These are phyloP conservation scores for Drosophila nikananu DNA, from an alignment of 1,140 invertebrate genomes.

Conservation along the genomic window DNA sequence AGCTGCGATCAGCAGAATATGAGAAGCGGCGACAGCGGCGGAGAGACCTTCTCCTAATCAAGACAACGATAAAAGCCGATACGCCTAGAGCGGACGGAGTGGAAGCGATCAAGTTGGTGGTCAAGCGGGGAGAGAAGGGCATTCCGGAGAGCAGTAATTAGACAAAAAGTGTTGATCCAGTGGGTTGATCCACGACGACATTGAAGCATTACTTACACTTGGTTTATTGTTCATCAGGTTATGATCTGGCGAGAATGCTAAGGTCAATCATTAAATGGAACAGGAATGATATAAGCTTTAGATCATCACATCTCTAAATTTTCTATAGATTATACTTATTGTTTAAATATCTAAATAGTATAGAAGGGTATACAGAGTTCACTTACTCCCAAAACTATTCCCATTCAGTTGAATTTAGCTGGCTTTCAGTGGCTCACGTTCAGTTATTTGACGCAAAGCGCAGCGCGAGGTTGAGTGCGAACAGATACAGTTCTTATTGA, in stretches of 20 bases:
- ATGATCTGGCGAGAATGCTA: too few relatives aligned
- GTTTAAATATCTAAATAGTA: neutral
- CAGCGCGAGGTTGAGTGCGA: slow-evolving; percentile 55
- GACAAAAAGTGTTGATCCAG: slow-evolving; percentile 67
- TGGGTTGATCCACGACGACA: slow-evolving; percentile 48
- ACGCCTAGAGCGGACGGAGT: slow-evolving; percentile 19
- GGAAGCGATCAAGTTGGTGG: slow-evolving; percentile 43
- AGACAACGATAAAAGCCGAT: slow-evolving; percentile 74
- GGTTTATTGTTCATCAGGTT: slow-evolving; percentile 1
- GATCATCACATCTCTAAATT: neutral
- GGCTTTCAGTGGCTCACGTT: slow-evolving; percentile 46
- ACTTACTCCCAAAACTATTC: neutral
- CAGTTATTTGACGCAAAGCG: slow-evolving; percentile 59
- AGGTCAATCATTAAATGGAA: neutral
- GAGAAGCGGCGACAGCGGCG: slow-evolving; percentile 45
- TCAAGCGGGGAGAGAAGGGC: slow-evolving; percentile 50
- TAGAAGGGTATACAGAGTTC: slow-evolving; percentile 17
- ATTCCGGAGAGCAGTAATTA: slow-evolving; percentile 56
- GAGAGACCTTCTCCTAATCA: slow-evolving; percentile 78
- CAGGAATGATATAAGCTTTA: neutral
- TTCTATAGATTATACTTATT: neutral
- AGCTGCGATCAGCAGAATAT: slow-evolving; percentile 82
- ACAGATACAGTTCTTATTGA: slow-evolving; percentile 33
- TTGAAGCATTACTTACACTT: slow-evolving; percentile 51
- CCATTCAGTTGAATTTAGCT: slow-evolving; percentile 11